phyloP scores from a whole-genome alignment of 1,140 invertebrate species.

The Atta texana region DNA sequence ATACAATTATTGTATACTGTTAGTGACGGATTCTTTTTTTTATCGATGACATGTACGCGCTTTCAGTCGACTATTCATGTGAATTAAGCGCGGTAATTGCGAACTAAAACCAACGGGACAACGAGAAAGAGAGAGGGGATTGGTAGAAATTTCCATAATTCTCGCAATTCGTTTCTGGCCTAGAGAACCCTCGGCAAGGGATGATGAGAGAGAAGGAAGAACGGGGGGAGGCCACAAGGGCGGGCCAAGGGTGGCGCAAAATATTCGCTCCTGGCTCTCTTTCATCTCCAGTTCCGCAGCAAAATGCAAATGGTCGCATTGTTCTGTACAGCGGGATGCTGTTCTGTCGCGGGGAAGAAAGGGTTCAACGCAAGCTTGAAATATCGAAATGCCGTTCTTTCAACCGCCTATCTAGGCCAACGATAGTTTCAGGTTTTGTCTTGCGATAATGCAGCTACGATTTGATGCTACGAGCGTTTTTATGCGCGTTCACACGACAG shows the following conservation, averaged over 20 bases:
- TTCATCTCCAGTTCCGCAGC: slow-evolving; percentile 67
- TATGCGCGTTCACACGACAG: slow-evolving; percentile 14
- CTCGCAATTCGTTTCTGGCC: slow-evolving; percentile 61
- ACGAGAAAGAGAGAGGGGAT: neutral
- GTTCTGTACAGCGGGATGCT: slow-evolving; percentile 43
- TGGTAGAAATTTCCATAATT: slow-evolving; percentile 65
- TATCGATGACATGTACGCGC: neutral
- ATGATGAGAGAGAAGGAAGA: neutral
- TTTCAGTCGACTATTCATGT: slow-evolving; percentile 11
- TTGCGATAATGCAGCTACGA: slow-evolving; percentile 29
- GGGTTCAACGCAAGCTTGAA: slow-evolving; percentile 39
- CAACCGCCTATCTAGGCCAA: slow-evolving; percentile 39
- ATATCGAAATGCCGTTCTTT: slow-evolving; percentile 62
- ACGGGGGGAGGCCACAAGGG: slow-evolving; percentile 19
- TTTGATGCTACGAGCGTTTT: slow-evolving; percentile 51
- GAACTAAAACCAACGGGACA: neutral
- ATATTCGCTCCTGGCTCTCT: slow-evolving; percentile 65
- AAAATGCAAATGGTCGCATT: slow-evolving; percentile 70
- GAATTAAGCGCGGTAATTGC: slow-evolving; percentile 50
- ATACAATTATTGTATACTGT: slow-evolving; percentile 10
- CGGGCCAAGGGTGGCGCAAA: slow-evolving; percentile 55
- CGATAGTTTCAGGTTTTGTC: slow-evolving; percentile 61
- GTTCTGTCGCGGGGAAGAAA: neutral
- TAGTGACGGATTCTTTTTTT: slow-evolving; percentile 11
- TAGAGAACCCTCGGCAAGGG: slow-evolving; percentile 20